A percentile compares a stretch with the other conserved stretches of the same genome.
Conservation (phyloP, 2,888 invertebrate genomes). For the Andrena trimmerana region DNA sequence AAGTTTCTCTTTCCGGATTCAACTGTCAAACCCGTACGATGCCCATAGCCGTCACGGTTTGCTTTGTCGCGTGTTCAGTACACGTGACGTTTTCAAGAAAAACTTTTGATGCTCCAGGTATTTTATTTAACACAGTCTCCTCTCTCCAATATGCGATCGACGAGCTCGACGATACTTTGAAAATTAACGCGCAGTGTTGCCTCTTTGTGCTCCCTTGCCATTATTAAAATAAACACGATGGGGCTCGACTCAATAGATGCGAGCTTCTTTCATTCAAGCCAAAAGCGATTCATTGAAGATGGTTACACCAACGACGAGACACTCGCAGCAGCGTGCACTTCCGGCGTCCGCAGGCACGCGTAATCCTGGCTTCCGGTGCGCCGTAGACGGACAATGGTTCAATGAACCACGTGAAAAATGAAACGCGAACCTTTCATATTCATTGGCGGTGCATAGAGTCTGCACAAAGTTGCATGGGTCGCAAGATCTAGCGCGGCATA, state of each 20-base stretch:
- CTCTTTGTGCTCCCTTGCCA: too few relatives aligned
- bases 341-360: constrained; percentile 29
- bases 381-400: constrained; percentile 31
- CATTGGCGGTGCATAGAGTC: constrained; percentile 32
- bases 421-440: constrained; percentile 63
- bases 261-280: not conserved
- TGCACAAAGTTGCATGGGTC: constrained; percentile 31
- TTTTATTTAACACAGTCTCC: too few relatives aligned
- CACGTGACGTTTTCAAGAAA: too few relatives aligned
- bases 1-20: too few relatives aligned
- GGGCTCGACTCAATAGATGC: not conserved
- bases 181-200: too few relatives aligned
- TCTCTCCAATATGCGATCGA: too few relatives aligned
- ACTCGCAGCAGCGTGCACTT: constrained; percentile 8
- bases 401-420: constrained; percentile 56
- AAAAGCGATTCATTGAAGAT: constrained; percentile 12
- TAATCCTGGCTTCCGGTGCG: constrained; percentile 53
- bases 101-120: too few relatives aligned
- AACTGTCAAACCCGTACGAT: too few relatives aligned
- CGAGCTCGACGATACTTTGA: too few relatives aligned
- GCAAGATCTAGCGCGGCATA: constrained; percentile 38
- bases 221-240: not conserved
- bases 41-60: too few relatives aligned
- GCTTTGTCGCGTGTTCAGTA: too few relatives aligned
- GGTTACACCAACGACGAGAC: constrained; percentile 22